Base-by-base conservation (phyloP, 2,888 invertebrate species). In the Troilus luridus region DNA sequence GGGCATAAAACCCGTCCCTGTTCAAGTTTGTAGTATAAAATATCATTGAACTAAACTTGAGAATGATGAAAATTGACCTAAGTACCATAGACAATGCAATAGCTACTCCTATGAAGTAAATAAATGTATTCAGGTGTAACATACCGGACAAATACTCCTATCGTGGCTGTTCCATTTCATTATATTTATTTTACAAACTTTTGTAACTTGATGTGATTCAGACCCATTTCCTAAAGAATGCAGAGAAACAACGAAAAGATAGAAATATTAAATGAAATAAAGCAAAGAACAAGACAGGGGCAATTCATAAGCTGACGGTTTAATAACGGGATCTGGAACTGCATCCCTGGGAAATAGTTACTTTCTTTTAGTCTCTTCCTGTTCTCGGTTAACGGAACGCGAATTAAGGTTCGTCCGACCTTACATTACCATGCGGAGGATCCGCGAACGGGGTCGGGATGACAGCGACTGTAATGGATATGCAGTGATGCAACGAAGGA, bases 281-380 rank as follows among this genome's bases (percentile, higher is more conserved):
- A 77, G 72, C 17, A 77, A 77, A 19, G 72, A 41, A 41, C 72
- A 77, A 77, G 27, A 41, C 72, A 85, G 85, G 21, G 85, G 54
- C 54, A 85, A 85, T 54, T 56, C 56, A 85, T 85, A 58, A 85
- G 85, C 85, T 56, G 56, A 85, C 85, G n/a, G 85, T 85, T 56
- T 85, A 85, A 58, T 85, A 85, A 85, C 85, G 85, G 85, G 21
- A 56, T 85, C 85, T 54, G 21, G 54, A 85, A 85, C 85, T 85
- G 85, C 85, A 85, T 85, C 85, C 85, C 54, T 85, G 85, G 85
- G 85, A 85, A 85, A 85, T 85, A 56, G 85, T 85, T 58, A 85
- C 85, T 85, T 85, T 85, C 85, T 85, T 56, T 56, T 58, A 54
- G 85, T 41, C 56, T 58, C 85, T 56, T 85, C 85, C 72, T 77